A percentile compares a stretch with the other conserved stretches of the same genome.
Conservation (phyloP, 2,888 invertebrate genomes). For the Oligia latruncula region DNA sequence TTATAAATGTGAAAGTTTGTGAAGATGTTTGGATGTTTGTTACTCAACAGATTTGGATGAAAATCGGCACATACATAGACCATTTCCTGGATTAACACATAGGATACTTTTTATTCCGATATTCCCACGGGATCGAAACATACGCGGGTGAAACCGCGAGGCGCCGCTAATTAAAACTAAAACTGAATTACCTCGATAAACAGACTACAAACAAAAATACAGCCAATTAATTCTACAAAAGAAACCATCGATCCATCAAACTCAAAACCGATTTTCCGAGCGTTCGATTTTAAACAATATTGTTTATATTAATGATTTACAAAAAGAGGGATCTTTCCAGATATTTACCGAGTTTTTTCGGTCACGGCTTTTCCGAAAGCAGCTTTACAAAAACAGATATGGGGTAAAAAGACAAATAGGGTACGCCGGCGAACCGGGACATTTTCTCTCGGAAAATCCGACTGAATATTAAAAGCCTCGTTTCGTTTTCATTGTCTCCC, state of each 20-base stretch:
- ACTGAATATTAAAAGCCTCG: constrained; percentile 80
- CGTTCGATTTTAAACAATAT: constrained; percentile 70
- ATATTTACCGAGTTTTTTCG: constrained; percentile 71
- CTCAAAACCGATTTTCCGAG: constrained; percentile 39
- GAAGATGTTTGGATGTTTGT: too few species aligned
- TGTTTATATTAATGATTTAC: constrained; percentile 77
- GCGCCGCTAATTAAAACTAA: background rate
- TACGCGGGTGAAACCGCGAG: too few species aligned
- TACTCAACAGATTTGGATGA: too few species aligned
- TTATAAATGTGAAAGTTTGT: too few species aligned
- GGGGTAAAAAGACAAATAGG: constrained; percentile 80
- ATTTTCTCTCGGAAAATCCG: constrained; percentile 72
- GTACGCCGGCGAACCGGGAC: constrained; percentile 67
- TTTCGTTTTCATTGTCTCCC: constrained; percentile 73
- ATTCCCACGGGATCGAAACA: too few species aligned
- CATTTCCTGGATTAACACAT: too few species aligned
- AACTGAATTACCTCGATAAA: background rate
- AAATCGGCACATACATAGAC: too few species aligned
- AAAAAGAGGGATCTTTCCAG: constrained; percentile 70
- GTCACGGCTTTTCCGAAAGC: constrained; percentile 71
- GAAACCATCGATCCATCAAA: constrained; percentile 12
- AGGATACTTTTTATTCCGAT: too few species aligned
- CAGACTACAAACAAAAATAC: background rate
- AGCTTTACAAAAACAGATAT: constrained; percentile 74
- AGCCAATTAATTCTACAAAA: constrained; percentile 12